Evolutionary conservation across 2,888 invertebrate species (phyloP).

Genomic region (Allophyes oxyacanthae): DNA sequence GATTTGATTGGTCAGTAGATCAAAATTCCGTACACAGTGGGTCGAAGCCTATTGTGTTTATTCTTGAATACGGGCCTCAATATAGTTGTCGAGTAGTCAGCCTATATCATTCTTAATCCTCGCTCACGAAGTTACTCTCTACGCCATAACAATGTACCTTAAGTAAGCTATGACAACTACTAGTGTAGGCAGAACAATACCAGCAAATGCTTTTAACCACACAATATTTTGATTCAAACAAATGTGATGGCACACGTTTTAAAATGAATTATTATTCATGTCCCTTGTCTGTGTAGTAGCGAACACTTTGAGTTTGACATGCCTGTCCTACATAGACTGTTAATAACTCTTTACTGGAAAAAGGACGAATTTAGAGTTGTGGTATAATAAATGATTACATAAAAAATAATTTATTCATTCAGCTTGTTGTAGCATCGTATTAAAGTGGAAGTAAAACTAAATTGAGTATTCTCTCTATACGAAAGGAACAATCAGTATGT

Average conservation of each 20-base stretch:
- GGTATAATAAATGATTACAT: constrained; percentile 12
- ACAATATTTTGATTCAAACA: constrained; percentile 44
- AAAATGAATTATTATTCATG: background rate
- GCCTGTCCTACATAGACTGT: too few species aligned
- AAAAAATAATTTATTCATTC: constrained; percentile 15
- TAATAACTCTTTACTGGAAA: constrained; percentile 16
- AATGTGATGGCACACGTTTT: constrained; percentile 29
- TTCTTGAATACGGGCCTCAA: too few species aligned
- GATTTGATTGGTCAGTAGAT: too few species aligned
- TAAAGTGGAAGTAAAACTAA: constrained; percentile 9
- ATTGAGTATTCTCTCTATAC: constrained; percentile 31
- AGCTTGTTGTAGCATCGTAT: background rate
- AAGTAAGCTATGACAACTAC: constrained; percentile 40
- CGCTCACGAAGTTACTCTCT: constrained; percentile 17
- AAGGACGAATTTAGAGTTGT: constrained; percentile 14
- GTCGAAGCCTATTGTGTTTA: too few species aligned
- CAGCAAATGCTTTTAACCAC: constrained; percentile 26
- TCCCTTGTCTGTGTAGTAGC: background rate
- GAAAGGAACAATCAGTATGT: constrained; percentile 7
- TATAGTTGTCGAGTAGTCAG: too few species aligned
- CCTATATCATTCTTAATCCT: constrained; percentile 23
- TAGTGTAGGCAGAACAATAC: constrained; percentile 30
- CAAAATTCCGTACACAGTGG: too few species aligned
- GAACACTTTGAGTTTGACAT: too few species aligned
- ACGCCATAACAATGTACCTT: constrained; percentile 46